Percentiles rank a stretch among this genome's conserved stretches.
Conservation (phyloP, 37 sponge, comb jelly and placozoan species). For the Oscarella lobularis region DNA sequence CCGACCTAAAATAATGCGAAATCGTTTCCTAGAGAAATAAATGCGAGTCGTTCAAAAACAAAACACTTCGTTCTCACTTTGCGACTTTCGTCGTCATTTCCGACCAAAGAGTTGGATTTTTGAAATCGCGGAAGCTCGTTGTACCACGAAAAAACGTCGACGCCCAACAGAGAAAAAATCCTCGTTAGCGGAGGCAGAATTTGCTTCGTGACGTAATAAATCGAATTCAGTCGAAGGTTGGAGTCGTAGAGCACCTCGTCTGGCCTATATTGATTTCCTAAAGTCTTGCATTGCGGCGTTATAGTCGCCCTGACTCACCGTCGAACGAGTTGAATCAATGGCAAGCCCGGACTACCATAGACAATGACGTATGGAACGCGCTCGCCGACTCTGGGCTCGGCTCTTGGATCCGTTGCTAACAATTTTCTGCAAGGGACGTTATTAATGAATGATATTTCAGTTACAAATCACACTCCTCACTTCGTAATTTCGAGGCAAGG, state of each 20-base stretch:
- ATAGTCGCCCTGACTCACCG: constrained; percentile 8
- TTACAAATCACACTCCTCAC: too few species aligned
- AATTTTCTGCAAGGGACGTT: background rate
- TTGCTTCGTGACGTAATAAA: constrained; percentile 82
- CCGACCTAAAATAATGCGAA: background rate
- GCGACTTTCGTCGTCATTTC: too few species aligned
- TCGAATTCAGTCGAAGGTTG: constrained; percentile 48
- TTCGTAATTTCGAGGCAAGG: constrained; percentile 75
- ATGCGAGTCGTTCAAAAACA: too few species aligned
- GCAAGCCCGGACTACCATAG: constrained; percentile 71
- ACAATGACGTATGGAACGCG: constrained; percentile 85
- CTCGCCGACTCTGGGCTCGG: constrained; percentile 73
- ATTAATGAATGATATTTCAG: too few species aligned
- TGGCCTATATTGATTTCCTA: constrained; percentile 23
- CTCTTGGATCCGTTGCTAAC: constrained; percentile 30
- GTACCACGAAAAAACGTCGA: constrained; percentile 59
- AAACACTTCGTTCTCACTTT: too few species aligned
- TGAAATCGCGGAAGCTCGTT: background rate
- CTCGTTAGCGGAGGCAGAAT: constrained; percentile 76
- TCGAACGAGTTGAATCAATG: constrained; percentile 55
- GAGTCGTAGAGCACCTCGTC: constrained; percentile 32
- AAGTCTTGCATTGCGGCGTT: background rate
- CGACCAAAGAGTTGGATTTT: background rate
- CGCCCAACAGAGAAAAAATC: constrained; percentile 66
- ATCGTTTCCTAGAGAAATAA: background rate